Evolutionary conservation across 2,113 vertebrate genomes (phyloP), one percentile per base, ranked within the genome.

Genomic region (Puntigrus tetrazona): DNA sequence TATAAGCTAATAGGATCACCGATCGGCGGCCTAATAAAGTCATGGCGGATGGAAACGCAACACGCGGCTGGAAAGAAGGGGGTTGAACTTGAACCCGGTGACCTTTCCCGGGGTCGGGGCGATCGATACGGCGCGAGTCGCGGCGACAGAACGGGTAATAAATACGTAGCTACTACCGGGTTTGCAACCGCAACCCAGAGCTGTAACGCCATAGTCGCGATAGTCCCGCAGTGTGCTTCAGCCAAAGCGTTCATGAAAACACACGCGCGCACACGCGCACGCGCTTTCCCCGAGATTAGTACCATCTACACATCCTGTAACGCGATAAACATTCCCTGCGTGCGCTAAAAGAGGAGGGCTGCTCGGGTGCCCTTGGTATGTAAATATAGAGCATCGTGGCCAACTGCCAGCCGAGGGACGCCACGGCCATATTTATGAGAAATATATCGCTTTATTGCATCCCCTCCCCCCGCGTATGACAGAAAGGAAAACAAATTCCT

Each of bases 31-130:
- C 43, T 52, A 70, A 74, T 74, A 78, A 80, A 81, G 20, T 25
- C 81, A 8, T 29, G 38, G 75, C 76, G 65, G 82, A 81, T 84
- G 63, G 80, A 79, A 52, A 84, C 38, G 36, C 18, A 65, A 73
- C 22, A 69, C 43, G 41, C 8, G 45, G 31, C 20, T 36, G 57
- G 34, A 38, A 18, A 22, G 20, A 50, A 55, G 78, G 41, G 67
- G 69, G 65, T 13, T 89, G 86, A 88, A 88, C 87, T 88, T 90
- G 86, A 86, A 80, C 87, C 81, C 25, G 3, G 22, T 61, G 65
- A 87, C 63, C 77, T 73, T 6, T 25, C n/a, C n/a, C 7, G 9
- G 36, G 43, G 45, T 36, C 20, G 45, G 63, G 0, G 8, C 16
- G 47, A 83, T 74, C 78, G 13, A 85, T 86, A 86, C 3, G 43